These are phyloP conservation scores for Smutsia temminckii DNA, from an alignment of 2,797 vertebrate genomes.

Conservation along the genomic window DNA sequence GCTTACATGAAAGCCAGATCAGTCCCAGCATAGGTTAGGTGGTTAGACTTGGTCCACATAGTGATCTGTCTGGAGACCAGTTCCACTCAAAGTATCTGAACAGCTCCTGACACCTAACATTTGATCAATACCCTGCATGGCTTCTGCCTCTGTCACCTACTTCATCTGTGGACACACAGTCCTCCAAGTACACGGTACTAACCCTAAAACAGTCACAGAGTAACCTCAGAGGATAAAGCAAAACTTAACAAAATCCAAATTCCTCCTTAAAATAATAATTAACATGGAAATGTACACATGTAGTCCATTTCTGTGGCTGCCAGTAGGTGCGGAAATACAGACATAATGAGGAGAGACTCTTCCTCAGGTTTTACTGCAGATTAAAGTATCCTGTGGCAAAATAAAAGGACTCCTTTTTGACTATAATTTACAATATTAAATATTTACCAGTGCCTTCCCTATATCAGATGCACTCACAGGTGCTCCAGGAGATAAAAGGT, in stretches of 20 bases:
- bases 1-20: background rate
- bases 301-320: background rate
- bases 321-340: background rate
- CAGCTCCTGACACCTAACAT: background rate
- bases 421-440: conserved; percentile 12
- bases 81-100: background rate
- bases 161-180: background rate
- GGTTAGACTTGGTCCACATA: background rate
- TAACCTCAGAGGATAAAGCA: background rate
- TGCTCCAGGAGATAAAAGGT: conserved; percentile 13
- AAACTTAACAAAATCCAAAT: background rate
- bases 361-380: background rate
- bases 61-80: background rate
- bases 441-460: background rate
- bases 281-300: background rate
- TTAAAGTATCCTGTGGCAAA: background rate
- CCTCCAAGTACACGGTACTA: background rate
- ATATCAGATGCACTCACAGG: background rate
- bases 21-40: background rate
- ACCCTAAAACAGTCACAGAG: background rate
- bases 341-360: background rate
- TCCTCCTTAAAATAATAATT: background rate
- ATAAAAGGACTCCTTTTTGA: background rate
- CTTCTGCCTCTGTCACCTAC: background rate
- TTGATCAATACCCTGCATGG: background rate